Evolutionary conservation across 1,140 invertebrate species (phyloP), one percentile per base, ranked within the genome.

Genomic region (Maconellicoccus hirsutus): DNA sequence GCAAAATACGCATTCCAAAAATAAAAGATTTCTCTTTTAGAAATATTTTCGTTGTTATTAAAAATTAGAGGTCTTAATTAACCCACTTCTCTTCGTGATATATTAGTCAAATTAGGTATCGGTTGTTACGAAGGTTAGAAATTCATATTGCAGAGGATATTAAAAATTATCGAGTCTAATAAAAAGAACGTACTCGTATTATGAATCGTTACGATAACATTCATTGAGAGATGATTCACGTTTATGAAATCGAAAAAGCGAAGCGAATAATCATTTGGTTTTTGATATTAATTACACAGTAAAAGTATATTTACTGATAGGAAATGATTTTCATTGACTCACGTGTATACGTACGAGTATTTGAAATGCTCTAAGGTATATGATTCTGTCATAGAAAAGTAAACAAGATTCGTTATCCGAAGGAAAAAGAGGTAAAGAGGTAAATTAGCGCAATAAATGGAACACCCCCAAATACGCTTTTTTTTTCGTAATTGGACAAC

Each of bases 161-260:
- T 52, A 16, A 16, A 52, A 52, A 52, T 52, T 4, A 52, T 52
- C 42, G 6, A 52, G 42, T 14, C n/a, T 52, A 19, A 8, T 52
- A 52, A 52, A 52, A 52, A 52, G 12, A 33, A 33, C 12, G 12
- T 8, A 52, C n/a, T n/a, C n/a, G 42, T 16, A 8, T 52, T 19
- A 19, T 52, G 42, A 52, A 52, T 52, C n/a, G 10, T 16, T 52
- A 16, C 42, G 12, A 52, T 52, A 52, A 52, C 16, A 3, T 19
- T 52, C 42, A 52, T 52, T 52, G 42, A 52, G 42, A 52, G n/a
- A 52, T 52, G 42, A 52, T 52, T 52, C 42, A 52, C 42, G 42
- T 52, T 52, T 16, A 16, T 52, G 42, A 19, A 52, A 19, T 52
- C 42, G 42, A 52, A 52, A 52, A 52, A 52, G n/a, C n/a, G 29